Evolutionary conservation across 2,888 invertebrate genomes (phyloP).

Genomic region (Flexamia atlantica): DNA sequence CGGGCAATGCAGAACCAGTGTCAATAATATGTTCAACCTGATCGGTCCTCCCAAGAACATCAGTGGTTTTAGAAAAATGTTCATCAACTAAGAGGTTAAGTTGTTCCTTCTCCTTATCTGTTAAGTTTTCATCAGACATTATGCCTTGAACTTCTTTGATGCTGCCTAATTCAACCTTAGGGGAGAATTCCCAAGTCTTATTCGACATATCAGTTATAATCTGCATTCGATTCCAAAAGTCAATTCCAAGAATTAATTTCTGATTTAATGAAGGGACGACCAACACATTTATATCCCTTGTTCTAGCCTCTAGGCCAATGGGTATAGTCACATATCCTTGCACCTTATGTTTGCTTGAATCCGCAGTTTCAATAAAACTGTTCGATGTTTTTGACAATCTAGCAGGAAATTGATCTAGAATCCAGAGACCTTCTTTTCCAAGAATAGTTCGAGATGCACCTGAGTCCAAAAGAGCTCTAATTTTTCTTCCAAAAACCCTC

Average conservation of each 20-base stretch:
- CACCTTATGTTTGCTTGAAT: neutral
- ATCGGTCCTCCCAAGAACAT: conserved; percentile 8
- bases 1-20: conserved; percentile 52
- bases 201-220: conserved; percentile 8
- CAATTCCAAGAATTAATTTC: neutral
- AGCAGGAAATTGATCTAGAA: conserved; percentile 5
- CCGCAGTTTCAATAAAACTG: conserved; percentile 1
- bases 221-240: conserved; percentile 6
- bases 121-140: no score
- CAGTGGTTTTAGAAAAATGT: neutral
- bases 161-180: neutral
- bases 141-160: neutral
- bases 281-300: neutral
- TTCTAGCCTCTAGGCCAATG: conserved; percentile 5
- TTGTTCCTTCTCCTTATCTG: neutral
- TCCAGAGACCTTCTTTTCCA: conserved; percentile 5
- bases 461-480: conserved; percentile 26
- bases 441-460: neutral
- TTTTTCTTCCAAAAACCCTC: conserved; percentile 12
- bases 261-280: neutral
- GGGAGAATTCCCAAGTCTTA: neutral
- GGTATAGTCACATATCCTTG: neutral
- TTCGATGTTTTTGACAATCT: neutral
- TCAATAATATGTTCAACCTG: conserved; percentile 19
- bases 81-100: neutral